phyloP scores from a whole-genome alignment of 2,113 vertebrate species.

The Chunga burmeisteri region DNA sequence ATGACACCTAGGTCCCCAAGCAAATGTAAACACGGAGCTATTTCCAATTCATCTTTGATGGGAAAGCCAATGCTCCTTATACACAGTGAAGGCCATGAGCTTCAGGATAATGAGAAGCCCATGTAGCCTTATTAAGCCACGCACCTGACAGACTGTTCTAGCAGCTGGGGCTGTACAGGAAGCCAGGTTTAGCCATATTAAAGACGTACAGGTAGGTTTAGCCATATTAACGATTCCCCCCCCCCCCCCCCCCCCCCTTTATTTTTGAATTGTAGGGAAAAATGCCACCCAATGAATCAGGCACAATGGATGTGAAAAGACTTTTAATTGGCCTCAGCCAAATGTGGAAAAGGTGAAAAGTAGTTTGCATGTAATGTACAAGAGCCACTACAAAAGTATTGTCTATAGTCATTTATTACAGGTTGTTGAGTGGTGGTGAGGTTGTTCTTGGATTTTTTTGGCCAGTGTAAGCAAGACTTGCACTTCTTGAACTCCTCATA shows the following conservation, averaged over 20 bases:
- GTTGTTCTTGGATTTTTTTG: neutral
- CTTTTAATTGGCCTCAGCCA: neutral
- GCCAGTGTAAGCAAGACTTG: neutral
- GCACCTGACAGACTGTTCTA: neutral
- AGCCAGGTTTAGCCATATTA: neutral
- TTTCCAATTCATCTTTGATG: neutral
- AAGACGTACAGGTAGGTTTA: neutral
- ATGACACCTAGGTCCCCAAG: accelerated
- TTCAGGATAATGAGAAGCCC: neutral
- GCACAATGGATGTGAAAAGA: neutral
- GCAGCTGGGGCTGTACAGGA: neutral
- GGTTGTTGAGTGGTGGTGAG: neutral
- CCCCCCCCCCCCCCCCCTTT: too few species aligned
- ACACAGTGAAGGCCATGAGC: neutral
- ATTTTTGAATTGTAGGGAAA: neutral
- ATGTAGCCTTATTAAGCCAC: neutral
- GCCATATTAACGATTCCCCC: neutral
- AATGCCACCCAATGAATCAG: neutral
- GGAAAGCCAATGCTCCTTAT: neutral
- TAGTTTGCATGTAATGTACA: neutral
- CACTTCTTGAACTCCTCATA: neutral
- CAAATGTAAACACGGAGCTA: neutral
- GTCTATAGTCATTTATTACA: neutral
- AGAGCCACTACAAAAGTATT: neutral
- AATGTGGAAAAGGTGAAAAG: neutral